Evolutionary conservation across 2,797 vertebrate genomes (phyloP), one percentile per base, ranked within the genome.

Genomic region (Lacerta bilineata): DNA sequence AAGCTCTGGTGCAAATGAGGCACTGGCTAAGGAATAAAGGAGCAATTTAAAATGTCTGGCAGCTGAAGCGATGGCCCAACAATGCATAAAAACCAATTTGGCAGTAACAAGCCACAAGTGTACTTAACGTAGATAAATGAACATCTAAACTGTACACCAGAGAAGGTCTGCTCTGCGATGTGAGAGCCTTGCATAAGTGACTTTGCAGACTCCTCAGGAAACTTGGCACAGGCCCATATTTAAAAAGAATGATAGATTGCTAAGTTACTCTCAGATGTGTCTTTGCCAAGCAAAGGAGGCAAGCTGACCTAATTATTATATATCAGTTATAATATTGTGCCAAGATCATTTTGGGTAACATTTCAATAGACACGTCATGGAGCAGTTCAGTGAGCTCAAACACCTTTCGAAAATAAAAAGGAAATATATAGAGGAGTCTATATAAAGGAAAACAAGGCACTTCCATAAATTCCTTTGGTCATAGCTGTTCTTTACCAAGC

Each of bases 231-330:
- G 29, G 29, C 55, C 39, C 66, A 64, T 82, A 71, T 75, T 82
- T 17, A 64, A 46, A 80, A 43, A 87, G 69, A 81, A 46, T 75
- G 79, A 87, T 75, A 87, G 39, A 82, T 87, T 17, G 29, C 80
- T 82, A 39, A 36, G 46, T n/a, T 87, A 87, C 39, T 75, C 55
- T 76, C 39, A 76, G 18, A 66, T 76, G 29, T 46, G 36, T 11
- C 82, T 86, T 27, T 82, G 79, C 80, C 80, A 82, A 76, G 86
- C 29, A 81, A 74, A 6, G 20, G 29, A 87, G 71, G 69, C 36
- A 82, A 46, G 71, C 23, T 82, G 86, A 87, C 86, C 86, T 82
- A 82, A 87, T 87, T 87, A 72, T 59, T 80, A 82, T 76, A 76
- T 66, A 75, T 43, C 29, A 75, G 79, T 46, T 81, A 79, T n/a